phyloP scores from a whole-genome alignment of 2,888 invertebrate species.

The Sclerodermus sp. region DNA sequence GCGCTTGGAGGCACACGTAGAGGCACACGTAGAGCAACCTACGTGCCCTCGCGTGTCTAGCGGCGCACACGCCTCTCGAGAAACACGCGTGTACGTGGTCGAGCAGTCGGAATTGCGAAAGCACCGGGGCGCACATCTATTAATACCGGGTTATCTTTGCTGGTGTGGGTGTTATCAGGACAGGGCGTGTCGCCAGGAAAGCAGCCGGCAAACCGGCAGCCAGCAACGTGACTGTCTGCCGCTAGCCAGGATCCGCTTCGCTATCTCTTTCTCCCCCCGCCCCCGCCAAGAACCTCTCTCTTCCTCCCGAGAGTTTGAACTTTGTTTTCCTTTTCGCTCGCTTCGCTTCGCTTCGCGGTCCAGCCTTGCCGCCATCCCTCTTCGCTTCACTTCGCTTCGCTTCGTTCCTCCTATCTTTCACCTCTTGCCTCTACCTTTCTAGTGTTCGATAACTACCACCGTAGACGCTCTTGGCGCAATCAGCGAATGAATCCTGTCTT shows the following conservation, averaged over 20 bases:
- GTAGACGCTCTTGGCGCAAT: no score
- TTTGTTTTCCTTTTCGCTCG: conserved; percentile 17
- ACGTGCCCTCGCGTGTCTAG: no score
- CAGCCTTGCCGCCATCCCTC: no score
- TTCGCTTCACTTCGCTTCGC: no score
- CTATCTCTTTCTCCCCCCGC: neutral
- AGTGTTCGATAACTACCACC: no score
- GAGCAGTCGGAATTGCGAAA: conserved; percentile 25
- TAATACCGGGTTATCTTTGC: conserved; percentile 48
- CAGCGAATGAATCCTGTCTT: no score
- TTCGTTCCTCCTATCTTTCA: conserved; percentile 5
- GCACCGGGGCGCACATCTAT: conserved; percentile 50
- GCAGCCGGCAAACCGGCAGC: conserved; percentile 35
- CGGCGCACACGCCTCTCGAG: no score
- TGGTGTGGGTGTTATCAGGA: conserved; percentile 58
- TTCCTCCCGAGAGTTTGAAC: conserved; percentile 5
- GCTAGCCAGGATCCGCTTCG: conserved; percentile 25
- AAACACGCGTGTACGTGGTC: neutral
- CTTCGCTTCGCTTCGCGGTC: no score
- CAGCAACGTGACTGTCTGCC: conserved; percentile 46
- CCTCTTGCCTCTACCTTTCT: conserved; percentile 1
- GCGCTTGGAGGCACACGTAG: no score
- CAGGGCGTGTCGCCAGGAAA: conserved; percentile 55
- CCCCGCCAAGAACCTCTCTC: no score
- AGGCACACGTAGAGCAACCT: no score